Evolutionary conservation across 2,113 vertebrate species (phyloP).

Genomic region (Tautogolabrus adspersus): DNA sequence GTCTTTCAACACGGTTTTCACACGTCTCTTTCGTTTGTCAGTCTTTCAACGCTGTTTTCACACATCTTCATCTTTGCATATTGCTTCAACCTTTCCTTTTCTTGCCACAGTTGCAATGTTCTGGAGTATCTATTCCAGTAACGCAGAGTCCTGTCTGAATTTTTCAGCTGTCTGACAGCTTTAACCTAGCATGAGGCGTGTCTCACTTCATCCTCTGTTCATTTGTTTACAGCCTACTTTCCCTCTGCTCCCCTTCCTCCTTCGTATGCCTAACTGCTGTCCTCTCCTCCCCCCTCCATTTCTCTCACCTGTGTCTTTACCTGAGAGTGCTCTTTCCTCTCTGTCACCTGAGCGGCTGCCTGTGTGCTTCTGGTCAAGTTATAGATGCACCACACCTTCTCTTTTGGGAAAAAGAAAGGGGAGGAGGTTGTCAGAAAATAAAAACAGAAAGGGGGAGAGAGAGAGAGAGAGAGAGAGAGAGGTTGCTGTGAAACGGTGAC

Average conservation of each 20-base stretch:
- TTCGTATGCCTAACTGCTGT: neutral
- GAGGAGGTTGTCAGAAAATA: constrained; percentile 41
- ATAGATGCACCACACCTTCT: constrained; percentile 59
- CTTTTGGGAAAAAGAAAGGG: constrained; percentile 35
- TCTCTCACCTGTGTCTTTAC: constrained; percentile 5
- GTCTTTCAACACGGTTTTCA: neutral
- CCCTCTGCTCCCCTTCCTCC: constrained; percentile 36
- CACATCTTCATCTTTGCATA: neutral
- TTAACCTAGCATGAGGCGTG: constrained; percentile 19
- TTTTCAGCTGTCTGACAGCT: neutral
- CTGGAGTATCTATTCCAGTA: neutral
- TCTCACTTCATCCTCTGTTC: constrained; percentile 24
- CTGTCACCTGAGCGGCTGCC: constrained; percentile 54
- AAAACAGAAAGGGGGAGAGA: constrained; percentile 9
- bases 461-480: constrained; percentile 5
- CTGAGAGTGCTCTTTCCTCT: constrained; percentile 16
- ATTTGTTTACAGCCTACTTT: constrained; percentile 57
- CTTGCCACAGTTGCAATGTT: neutral
- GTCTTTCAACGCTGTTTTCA: neutral
- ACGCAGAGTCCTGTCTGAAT: neutral
- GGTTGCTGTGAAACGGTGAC: constrained; percentile 37
- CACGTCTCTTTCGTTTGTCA: constrained; percentile 3
- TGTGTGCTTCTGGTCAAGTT: constrained; percentile 51
- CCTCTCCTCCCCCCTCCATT: neutral
- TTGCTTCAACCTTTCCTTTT: neutral